A percentile compares a stretch with the other conserved stretches of the same genome.
Conservation (phyloP, 2,113 vertebrate genomes). For the Tonatia bakeri region DNA sequence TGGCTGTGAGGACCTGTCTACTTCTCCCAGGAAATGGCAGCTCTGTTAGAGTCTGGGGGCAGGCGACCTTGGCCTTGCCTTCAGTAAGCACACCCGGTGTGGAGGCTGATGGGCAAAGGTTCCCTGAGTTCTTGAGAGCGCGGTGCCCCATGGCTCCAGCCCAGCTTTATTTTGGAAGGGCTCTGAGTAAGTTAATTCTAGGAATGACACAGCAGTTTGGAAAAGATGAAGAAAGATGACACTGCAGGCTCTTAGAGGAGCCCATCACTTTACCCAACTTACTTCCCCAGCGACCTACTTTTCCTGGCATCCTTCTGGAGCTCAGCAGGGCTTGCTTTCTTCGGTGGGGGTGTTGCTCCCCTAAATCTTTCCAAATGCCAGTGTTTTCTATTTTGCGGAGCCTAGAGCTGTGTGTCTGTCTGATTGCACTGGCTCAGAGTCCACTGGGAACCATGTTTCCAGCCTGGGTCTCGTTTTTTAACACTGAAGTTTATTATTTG, state of each 20-base stretch:
- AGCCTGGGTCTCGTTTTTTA: slow-evolving; percentile 1
- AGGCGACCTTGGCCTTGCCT: background rate
- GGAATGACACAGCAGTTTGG: slow-evolving; percentile 20
- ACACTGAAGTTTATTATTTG: slow-evolving; percentile 6
- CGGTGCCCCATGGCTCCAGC: background rate
- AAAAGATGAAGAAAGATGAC: background rate
- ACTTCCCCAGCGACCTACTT: slow-evolving; percentile 47
- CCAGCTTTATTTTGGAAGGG: background rate
- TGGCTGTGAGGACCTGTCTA: rapidly evolving
- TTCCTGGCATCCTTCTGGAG: background rate
- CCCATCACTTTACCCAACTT: background rate
- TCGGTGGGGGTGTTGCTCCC: background rate
- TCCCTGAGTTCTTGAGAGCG: background rate
- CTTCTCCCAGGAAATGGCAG: background rate
- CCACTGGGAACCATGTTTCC: slow-evolving; percentile 30
- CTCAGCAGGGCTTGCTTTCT: background rate
- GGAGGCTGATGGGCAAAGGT: rapidly evolving
- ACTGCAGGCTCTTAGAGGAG: background rate
- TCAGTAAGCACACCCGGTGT: background rate
- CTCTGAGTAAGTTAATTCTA: background rate
- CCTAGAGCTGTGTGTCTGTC: background rate
- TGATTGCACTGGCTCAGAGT: background rate
- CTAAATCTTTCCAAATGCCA: background rate
- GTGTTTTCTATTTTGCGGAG: background rate
- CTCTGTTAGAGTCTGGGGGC: background rate